Evolutionary conservation across 1,140 invertebrate species (phyloP), one percentile per base, ranked within the genome.

Genomic region (Gonioctena quinquepunctata): DNA sequence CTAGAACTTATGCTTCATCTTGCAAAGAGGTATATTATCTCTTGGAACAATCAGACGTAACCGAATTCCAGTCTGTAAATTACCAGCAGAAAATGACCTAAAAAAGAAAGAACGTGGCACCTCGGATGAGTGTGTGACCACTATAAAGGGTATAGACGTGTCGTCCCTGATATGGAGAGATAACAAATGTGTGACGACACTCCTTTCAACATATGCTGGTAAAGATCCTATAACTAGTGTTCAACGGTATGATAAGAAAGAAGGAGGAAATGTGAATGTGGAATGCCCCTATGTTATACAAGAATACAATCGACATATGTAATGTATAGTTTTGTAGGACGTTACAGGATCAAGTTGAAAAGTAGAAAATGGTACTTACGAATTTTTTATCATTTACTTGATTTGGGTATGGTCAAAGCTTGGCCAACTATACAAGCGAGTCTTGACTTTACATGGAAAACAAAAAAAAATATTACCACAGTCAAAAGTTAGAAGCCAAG

Each of bases 341-440:
- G 81, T 64, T 84, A 86, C 74, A 72, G 76, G 66, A 81, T 83
- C 28, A 73, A 69, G 76, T 80, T 82, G 42, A 83, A 81, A 76
- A 82, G 74, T 62, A 80, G 79, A 74, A 81, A 84, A 75, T 85
- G 81, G 80, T 82, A 83, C 67, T 70, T 81, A 11, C 19, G 77
- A n/a, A 4, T 80, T 52, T 80, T 79, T 66, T 78, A 75, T 50
- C 79, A 80, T 62, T 25, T 79, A 19, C 4, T 75, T 19, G 72
- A 79, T 57, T 28, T 78, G 42, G 59, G 62, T 13, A 59, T 79
- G 13, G 63, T 76, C 26, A 80, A 80, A 66, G 70, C 77, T 13
- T 75, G 75, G 70, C 28, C 73, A 8, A n/a, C 25, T 75, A 52
- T 72, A 71, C 19, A 68, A 59, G 60, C 63, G 62, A 26, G 61